Base-by-base conservation (phyloP, 2,888 invertebrate genomes). In the Ophonus ardosiacus region DNA sequence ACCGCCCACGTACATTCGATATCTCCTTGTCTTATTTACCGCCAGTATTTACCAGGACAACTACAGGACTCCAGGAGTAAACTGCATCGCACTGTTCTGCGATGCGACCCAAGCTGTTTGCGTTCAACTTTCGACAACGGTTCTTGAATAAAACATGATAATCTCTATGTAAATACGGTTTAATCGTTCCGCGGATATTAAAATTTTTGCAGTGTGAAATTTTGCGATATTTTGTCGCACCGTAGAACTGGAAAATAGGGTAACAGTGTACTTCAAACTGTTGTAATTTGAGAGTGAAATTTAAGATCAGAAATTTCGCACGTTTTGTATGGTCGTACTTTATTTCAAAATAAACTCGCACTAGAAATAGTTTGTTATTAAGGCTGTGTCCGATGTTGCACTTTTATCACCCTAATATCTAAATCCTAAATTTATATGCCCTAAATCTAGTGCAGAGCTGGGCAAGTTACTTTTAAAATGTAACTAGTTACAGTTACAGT, bases 131-230 rank as follows among this genome's bases (percentile, higher is more conserved):
- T 3, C 24, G 51, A 76, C 43, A 76, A 56, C 51, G 13, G 21
- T 76, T 51, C 76, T 21, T 76, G 76, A 51, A 51, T 76, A 76
- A 51, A 76, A 76, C 76, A 76, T 76, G 76, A 40, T 76, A 76
- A 76, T 76, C 56, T 56, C 15, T 43, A 76, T 76, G 76, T 76
- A 76, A 56, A 76, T 76, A 76, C 38, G 76, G 76, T 76, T 51
- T 76, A 76, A 76, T 76, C 76, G 51, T 51, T 51, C 21, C 7
- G 17, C 51, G 51, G 74, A 74, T 74, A 74, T 74, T 74, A 40
- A 74, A 74, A 74, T 5, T 74, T 74, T 74, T 74, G 15, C 51
- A 15, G 68, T 51, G 74, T 74, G 56, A 56, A 51, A 56, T 43
- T 21, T 76, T 51, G 7, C 56, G 76, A 15, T 51, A 21, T 68